These are phyloP conservation scores for Pteruthius melanotis DNA, from an alignment of 2,113 vertebrate genomes.

Conservation along the genomic window DNA sequence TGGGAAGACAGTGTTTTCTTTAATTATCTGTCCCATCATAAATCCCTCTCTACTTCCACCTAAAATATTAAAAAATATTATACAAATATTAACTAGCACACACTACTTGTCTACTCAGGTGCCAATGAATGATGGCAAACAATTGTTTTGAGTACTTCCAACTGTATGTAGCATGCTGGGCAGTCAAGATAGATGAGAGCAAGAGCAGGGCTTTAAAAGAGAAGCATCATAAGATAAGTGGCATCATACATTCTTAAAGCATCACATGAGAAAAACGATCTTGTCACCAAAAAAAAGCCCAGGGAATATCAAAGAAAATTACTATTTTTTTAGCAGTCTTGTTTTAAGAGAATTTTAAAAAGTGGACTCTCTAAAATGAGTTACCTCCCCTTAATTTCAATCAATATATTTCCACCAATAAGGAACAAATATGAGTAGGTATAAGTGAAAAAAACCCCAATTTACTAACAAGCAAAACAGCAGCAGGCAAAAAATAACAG, in stretches of 20 bases:
- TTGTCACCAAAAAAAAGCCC: not conserved
- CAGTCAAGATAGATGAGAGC: not conserved
- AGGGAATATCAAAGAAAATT: not conserved
- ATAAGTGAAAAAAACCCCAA: not conserved
- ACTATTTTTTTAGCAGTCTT: not conserved
- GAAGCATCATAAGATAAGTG: not conserved
- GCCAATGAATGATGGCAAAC: not conserved
- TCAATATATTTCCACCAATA: not conserved
- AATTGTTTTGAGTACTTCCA: not conserved
- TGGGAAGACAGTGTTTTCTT: not conserved
- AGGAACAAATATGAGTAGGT: not conserved
- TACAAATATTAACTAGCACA: not conserved
- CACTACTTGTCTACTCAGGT: not conserved
- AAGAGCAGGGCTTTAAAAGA: not conserved
- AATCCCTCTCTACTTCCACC: not conserved
- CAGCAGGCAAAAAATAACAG: not conserved
- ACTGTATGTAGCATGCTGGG: accelerated
- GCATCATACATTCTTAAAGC: not conserved
- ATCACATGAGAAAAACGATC: accelerated
- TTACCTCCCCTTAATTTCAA: not conserved
- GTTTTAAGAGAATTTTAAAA: not conserved
- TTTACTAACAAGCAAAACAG: not conserved
- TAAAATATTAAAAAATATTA: not conserved
- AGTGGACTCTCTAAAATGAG: not conserved
- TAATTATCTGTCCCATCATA: not conserved